Percentiles rank a stretch among this genome's conserved stretches.
These are phyloP conservation scores for Drosophila athabasca DNA, from an alignment of 1,140 invertebrate species.

Conservation along the genomic window DNA sequence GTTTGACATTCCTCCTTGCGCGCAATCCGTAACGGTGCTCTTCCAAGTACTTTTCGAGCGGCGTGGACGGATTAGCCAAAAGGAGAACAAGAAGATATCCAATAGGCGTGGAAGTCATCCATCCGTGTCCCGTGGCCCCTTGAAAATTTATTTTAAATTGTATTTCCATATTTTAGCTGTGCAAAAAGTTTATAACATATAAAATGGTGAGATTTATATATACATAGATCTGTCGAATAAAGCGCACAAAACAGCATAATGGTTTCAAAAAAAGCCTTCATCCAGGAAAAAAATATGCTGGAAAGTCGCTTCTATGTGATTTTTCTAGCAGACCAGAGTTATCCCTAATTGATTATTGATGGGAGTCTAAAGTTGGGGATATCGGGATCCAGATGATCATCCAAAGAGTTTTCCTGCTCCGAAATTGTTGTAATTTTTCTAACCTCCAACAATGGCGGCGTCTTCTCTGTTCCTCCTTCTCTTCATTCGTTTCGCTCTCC, in stretches of 20 bases:
- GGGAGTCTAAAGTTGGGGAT: not conserved
- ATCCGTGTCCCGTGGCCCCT: constrained; percentile 9
- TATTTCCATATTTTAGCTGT: constrained; percentile 33
- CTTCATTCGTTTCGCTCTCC: not conserved
- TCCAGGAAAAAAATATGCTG: no score
- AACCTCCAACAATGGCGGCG: constrained; percentile 40
- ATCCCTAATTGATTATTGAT: constrained; percentile 6
- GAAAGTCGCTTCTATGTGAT: no score
- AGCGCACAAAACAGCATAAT: no score
- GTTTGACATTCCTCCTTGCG: constrained; percentile 48
- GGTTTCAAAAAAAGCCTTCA: no score
- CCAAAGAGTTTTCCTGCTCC: no score
- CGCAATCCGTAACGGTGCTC: constrained; percentile 47
- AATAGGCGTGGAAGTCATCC: constrained; percentile 12
- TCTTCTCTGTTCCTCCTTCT: not conserved
- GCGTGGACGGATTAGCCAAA: constrained; percentile 26
- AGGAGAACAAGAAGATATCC: constrained; percentile 11
- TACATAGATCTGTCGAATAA: no score
- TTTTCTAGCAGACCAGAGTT: no score
- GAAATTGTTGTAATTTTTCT: not conserved
- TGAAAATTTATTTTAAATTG: constrained; percentile 42
- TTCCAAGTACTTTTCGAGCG: constrained; percentile 43
- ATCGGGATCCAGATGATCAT: no score
- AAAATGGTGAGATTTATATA: constrained; percentile 35
- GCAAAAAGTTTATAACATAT: constrained; percentile 1